Evolutionary conservation across 1,140 invertebrate species (phyloP), one percentile per base, ranked within the genome.

Genomic region (Tenebrio molitor): DNA sequence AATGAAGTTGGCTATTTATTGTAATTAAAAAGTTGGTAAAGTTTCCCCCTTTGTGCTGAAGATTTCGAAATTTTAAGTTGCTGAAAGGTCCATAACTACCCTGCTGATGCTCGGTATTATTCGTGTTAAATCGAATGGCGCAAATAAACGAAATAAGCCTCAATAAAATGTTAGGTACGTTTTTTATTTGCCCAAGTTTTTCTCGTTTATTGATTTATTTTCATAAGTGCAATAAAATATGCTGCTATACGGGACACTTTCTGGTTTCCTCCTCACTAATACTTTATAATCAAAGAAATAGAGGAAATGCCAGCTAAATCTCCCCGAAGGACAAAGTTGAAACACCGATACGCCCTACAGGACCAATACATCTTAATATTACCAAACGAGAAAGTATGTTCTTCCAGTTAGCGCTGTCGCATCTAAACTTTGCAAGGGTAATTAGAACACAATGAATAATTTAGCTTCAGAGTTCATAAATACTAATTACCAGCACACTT

Each of bases 361-460:
- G 64, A 66, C 64, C 64, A 42, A 66, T 66, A 44, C 64, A 68
- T 69, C 53, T 73, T 73, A 74, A 74, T 69, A 70, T 70, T 46
- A 74, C 50, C 58, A 69, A 63, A 63, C 50, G 41, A 64, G 33
- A 64, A 69, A 74, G 50, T 69, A 29, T 69, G 67, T 70, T 34
- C 46, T 62, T 33, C 66, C 41, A 46, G 72, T 73, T 65, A 53
- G 41, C 67, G 66, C 66, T 71, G 74, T 76, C 71, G 68, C 72
- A 63, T 71, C 71, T 44, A 73, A 71, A 73, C 74, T 76, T 76
- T 76, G 74, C 71, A 76, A 76, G 74, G 71, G 65, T 76, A 76
- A 76, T 76, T 76, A 76, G 74, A 65, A 73, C 65, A 76, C 72
- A 76, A 76, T 76, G 74, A 76, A 76, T 76, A 76, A 76, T 76